Evolutionary conservation across 1,140 invertebrate genomes (phyloP).

Genomic region (Drosophila pectinifera): DNA sequence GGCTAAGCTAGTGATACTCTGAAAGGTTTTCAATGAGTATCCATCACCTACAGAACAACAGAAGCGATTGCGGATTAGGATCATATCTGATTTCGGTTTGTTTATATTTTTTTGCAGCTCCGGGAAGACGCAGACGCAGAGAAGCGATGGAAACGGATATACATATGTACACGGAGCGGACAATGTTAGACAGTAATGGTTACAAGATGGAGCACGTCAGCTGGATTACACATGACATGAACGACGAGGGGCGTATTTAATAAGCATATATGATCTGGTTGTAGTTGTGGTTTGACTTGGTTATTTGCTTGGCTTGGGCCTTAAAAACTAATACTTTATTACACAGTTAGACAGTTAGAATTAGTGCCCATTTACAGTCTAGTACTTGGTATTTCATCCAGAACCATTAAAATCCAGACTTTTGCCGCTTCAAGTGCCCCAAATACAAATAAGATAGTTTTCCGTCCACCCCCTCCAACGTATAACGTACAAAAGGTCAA

Average conservation of each 20-base stretch:
- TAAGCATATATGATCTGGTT: conserved; percentile 50
- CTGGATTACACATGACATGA: conserved; percentile 39
- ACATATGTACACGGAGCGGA: conserved; percentile 56
- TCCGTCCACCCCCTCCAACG: neutral
- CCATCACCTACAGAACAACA: conserved; percentile 83
- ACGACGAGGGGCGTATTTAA: conserved; percentile 44
- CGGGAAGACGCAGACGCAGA: conserved; percentile 36
- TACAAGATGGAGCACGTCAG: conserved; percentile 43
- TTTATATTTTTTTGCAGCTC: conserved; percentile 7
- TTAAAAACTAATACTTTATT: conserved; percentile 39
- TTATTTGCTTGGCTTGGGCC: conserved; percentile 23
- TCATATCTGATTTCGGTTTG: conserved; percentile 40
- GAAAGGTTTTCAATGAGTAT: conserved; percentile 85
- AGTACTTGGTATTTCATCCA: conserved; percentile 17
- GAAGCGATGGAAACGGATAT: conserved; percentile 48
- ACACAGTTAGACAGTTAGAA: conserved; percentile 35
- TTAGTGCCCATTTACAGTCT: conserved; percentile 35
- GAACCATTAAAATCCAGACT: conserved; percentile 26
- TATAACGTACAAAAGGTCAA: conserved; percentile 32
- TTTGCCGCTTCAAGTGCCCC: neutral
- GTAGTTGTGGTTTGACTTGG: conserved; percentile 23
- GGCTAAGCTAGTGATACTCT: conserved; percentile 85
- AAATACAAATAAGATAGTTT: conserved; percentile 8
- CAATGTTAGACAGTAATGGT: conserved; percentile 60
- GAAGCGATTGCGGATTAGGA: conserved; percentile 61